phyloP scores from a whole-genome alignment of 2,113 vertebrate species.

The Aegithalos caudatus region DNA sequence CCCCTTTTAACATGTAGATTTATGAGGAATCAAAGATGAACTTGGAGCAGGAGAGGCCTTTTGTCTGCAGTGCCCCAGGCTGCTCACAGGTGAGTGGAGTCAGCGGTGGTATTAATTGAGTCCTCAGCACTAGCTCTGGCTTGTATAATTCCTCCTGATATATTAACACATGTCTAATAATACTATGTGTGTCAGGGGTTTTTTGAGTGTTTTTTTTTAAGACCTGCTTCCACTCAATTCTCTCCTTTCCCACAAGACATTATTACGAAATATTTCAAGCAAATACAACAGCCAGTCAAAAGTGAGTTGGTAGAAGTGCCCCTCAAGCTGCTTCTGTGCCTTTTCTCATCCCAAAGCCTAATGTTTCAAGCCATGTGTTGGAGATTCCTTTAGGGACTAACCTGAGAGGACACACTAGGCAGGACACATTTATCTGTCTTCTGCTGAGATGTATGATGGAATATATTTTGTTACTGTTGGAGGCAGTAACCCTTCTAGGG shows the following conservation, averaged over 20 bases:
- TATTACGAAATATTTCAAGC: background rate
- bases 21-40: conserved; percentile 99
- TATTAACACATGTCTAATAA: conserved; percentile 4
- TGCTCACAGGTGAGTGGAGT: conserved; percentile 95
- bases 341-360: background rate
- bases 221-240: background rate
- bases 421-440: background rate
- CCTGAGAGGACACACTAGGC: background rate
- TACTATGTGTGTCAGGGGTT: background rate
- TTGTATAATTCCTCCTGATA: conserved; percentile 5
- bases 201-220: background rate
- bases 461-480: background rate
- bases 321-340: background rate
- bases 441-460: background rate
- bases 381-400: background rate
- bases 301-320: background rate
- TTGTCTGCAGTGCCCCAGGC: conserved; percentile 94
- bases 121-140: conserved; percentile 37
- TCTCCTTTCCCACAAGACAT: background rate
- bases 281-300: background rate
- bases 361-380: background rate
- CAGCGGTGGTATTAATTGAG: conserved; percentile 59
- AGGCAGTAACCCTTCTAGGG: background rate
- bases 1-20: conserved; percentile 80
- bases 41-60: conserved; percentile 99